phyloP scores from a whole-genome alignment of 2,797 vertebrate genomes.

The Lithobates sylvaticus region DNA sequence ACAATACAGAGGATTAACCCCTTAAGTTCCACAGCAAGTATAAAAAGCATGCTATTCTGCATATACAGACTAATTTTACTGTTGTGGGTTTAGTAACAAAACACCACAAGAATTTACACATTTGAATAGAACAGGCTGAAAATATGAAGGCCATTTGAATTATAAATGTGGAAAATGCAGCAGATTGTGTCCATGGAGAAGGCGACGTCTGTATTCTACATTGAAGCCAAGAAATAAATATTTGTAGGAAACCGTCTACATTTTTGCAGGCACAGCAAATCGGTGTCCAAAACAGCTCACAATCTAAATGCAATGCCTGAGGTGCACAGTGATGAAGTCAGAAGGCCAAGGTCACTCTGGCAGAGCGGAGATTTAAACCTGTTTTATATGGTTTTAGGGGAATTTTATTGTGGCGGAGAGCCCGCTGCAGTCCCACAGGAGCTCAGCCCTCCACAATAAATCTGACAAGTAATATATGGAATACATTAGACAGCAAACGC shows the following conservation, averaged over 20 bases:
- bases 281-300: slow-evolving; percentile 19
- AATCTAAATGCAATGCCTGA: slow-evolving; percentile 16
- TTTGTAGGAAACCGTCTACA: neutral
- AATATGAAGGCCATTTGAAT: no score
- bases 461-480: slow-evolving; percentile 7
- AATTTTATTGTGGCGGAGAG: slow-evolving; percentile 1
- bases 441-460: slow-evolving; percentile 15
- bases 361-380: slow-evolving; percentile 18
- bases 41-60: no score
- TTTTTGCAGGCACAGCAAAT: slow-evolving; percentile 37
- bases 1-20: no score
- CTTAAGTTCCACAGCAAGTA: no score
- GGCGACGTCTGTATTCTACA: neutral
- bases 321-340: slow-evolving; percentile 25
- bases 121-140: no score
- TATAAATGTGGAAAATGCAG: neutral
- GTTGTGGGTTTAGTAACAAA: no score
- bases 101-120: no score
- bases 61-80: no score
- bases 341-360: slow-evolving; percentile 29
- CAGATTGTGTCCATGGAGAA: neutral
- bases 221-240: neutral
- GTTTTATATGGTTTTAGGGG: slow-evolving; percentile 26
- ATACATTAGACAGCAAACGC: slow-evolving; percentile 29
- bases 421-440: neutral